Base-by-base conservation (phyloP, 2,113 vertebrate species). In the Anhinga rufa region DNA sequence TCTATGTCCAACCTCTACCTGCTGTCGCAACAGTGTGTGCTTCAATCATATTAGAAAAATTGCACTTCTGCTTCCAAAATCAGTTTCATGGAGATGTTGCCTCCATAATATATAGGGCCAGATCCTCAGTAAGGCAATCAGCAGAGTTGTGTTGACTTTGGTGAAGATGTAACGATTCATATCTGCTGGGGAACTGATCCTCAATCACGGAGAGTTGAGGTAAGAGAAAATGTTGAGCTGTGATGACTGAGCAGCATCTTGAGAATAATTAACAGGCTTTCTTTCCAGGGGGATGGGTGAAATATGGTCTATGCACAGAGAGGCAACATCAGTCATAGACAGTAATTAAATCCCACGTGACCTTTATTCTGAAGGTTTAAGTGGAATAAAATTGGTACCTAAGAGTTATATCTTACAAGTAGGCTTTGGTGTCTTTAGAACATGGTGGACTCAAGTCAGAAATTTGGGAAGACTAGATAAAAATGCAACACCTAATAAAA, bases 21-120 rank as follows among this genome's bases (percentile, higher is more conserved):
- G 91, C 96, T 90, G 91, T 95, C 5, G 2, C 60, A 96, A 93
- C 87, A 90, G 68, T 2, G 17, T 91, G 71, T 81, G 82, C 66
- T 95, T 95, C 94, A 95, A 96, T 95, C 54, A 48, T 58, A 89
- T 93, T 92, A 92, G 71, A 87, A 95, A 92, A 96, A 92, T 82
- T 89, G 48, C 84, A 82, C 74, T 87, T 93, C 62, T 93, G 89
- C 75, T 91, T 97, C 89, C 95, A 95, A 97, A 96, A 94, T 91
- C 85, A 91, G 94, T 94, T 92, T 95, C n/a, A 88, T 83, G 64
- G 58, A 88, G 89, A 94, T 83, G 78, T 77, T 96, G 75, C 79
- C 64, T 80, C 71, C 40, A 48, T 79, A 88, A 90, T 89, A 77
- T 17, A 62, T 32, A 44, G 79, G 89, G 84, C 70, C 93, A 77